phyloP scores from a whole-genome alignment of 2,888 invertebrate genomes.

The Halictus quadricinctus region DNA sequence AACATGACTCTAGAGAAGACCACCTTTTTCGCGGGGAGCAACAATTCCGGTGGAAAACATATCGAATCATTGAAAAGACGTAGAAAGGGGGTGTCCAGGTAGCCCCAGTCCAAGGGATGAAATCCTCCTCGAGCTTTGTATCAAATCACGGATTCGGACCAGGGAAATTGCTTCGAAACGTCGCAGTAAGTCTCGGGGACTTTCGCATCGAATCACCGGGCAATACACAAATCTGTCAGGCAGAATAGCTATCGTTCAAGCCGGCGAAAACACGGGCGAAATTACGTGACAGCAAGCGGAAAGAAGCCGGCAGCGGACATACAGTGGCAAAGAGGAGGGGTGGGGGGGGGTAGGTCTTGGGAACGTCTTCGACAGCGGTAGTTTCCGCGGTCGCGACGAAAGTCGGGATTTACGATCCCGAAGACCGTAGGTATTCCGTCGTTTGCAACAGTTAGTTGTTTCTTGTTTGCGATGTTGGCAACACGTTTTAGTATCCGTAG shows the following conservation, averaged over 20 bases:
- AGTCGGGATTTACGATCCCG: slow-evolving; percentile 28
- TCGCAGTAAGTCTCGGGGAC: not conserved
- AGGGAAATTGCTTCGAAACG: not conserved
- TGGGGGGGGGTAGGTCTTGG: not conserved
- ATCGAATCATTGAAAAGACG: not conserved
- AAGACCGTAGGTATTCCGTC: slow-evolving; percentile 69
- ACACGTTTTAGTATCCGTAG: slow-evolving; percentile 80
- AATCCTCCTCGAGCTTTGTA: not conserved
- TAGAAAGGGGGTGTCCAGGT: not conserved
- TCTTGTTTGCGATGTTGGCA: slow-evolving; percentile 78
- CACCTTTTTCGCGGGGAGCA: not conserved
- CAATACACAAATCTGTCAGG: slow-evolving; percentile 39
- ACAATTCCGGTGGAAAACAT: not conserved
- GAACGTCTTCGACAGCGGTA: not conserved
- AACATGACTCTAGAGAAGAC: too few relatives aligned
- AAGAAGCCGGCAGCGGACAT: not conserved
- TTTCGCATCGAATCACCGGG: slow-evolving; percentile 14
- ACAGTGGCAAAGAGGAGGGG: not conserved
- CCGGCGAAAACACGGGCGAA: slow-evolving; percentile 29
- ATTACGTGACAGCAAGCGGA: slow-evolving; percentile 39
- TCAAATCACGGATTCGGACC: not conserved
- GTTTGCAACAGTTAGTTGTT: slow-evolving; percentile 77
- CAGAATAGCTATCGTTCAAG: not conserved
- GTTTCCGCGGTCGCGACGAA: slow-evolving; percentile 18
- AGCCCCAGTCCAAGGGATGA: not conserved